Percentiles rank a stretch among this genome's conserved stretches.
Evolutionary conservation across 2,797 vertebrate species (phyloP).

Genomic region (Pristis pectinata): DNA sequence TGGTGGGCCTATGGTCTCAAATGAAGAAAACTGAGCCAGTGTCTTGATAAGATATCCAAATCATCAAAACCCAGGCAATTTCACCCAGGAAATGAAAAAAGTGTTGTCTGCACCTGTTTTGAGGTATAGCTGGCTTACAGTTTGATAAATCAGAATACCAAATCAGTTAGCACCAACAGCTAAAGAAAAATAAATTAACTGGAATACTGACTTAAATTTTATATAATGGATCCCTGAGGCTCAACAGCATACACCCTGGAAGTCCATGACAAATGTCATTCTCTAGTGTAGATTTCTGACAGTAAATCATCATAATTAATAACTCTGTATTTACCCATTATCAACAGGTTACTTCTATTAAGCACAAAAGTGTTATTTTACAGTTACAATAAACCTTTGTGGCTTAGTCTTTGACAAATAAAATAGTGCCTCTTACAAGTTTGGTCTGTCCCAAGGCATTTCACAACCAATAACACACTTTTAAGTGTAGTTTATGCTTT

Average conservation of each 20-base stretch:
- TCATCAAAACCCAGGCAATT: not conserved
- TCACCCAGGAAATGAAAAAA: not conserved
- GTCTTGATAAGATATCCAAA: not conserved
- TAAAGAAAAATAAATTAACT: not conserved
- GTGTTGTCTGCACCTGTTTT: not conserved
- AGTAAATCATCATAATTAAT: not conserved
- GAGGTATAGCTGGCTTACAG: not conserved
- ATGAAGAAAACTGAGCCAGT: no score
- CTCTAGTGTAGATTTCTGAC: not conserved
- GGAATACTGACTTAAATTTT: not conserved
- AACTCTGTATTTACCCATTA: not conserved
- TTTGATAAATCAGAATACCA: not conserved
- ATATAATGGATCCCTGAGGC: not conserved
- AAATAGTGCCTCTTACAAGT: not conserved
- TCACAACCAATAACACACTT: not conserved
- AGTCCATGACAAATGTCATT: not conserved
- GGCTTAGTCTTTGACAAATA: not conserved
- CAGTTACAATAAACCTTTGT: not conserved
- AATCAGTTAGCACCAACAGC: not conserved
- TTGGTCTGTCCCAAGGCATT: not conserved
- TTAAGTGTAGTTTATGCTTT: not conserved
- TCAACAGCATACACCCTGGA: not conserved
- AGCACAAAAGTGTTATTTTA: not conserved
- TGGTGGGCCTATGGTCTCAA: no score
- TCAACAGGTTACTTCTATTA: not conserved